phyloP scores from a whole-genome alignment of 37 sponge, comb jelly and placozoan genomes.

The Geodia barretti region DNA sequence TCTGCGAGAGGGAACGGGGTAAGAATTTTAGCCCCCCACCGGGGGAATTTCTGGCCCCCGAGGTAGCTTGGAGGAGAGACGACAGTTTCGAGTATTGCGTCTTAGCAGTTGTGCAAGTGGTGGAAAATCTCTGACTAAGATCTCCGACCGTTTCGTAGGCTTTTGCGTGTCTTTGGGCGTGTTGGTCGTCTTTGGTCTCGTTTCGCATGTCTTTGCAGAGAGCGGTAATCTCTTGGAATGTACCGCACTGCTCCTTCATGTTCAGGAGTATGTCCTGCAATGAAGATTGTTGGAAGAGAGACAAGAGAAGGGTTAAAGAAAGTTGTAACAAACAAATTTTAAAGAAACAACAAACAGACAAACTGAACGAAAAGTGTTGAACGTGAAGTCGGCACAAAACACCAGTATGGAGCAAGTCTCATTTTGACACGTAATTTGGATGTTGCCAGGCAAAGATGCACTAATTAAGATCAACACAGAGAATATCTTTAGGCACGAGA shows the following conservation, averaged over 20 bases:
- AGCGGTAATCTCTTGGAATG: conserved; percentile 32
- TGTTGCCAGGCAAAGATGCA: too few relatives aligned
- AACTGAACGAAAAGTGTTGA: too few relatives aligned
- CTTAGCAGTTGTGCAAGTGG: conserved; percentile 11
- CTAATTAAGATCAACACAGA: too few relatives aligned
- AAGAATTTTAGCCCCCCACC: background rate
- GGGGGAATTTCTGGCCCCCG: background rate
- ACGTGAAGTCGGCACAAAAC: too few relatives aligned
- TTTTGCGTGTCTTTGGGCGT: background rate
- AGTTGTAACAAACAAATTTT: too few relatives aligned
- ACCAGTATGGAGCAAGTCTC: too few relatives aligned
- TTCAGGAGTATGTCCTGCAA: conserved; percentile 52
- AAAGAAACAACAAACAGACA: too few relatives aligned
- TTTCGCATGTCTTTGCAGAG: conserved; percentile 23
- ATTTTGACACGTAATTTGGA: too few relatives aligned
- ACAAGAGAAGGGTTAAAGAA: too few relatives aligned
- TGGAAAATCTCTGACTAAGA: conserved; percentile 17
- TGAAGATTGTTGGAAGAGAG: background rate
- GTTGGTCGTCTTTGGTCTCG: background rate
- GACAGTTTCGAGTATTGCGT: conserved; percentile 46
- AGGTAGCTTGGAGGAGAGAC: background rate
- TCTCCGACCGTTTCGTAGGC: background rate
- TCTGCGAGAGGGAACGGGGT: background rate
- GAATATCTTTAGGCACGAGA: too few relatives aligned
- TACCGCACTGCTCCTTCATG: conserved; percentile 40